These are phyloP conservation scores for Meles meles DNA, from an alignment of 2,113 vertebrate genomes.

Conservation along the genomic window DNA sequence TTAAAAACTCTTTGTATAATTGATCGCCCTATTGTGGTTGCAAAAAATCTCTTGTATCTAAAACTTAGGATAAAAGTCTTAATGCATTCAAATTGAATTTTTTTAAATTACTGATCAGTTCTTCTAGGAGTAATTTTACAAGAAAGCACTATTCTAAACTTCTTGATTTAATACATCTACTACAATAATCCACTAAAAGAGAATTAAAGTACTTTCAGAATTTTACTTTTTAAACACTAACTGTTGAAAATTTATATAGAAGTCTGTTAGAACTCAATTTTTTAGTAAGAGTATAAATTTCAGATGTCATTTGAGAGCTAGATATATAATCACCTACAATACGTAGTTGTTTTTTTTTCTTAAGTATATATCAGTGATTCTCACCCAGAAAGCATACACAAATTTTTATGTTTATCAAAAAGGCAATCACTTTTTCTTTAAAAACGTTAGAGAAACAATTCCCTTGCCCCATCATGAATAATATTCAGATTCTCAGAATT, in stretches of 20 bases:
- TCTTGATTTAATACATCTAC: slow-evolving; percentile 31
- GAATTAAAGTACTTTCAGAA: slow-evolving; percentile 22
- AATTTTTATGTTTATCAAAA: slow-evolving; percentile 19
- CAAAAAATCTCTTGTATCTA: slow-evolving; percentile 63
- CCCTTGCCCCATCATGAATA: neutral
- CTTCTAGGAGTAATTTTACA: slow-evolving; percentile 44
- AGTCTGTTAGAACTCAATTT: slow-evolving; percentile 12
- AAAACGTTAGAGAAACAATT: neutral
- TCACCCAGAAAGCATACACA: neutral
- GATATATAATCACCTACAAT: neutral
- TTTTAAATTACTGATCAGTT: slow-evolving; percentile 59
- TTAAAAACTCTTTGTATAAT: slow-evolving; percentile 81
- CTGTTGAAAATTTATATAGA: neutral
- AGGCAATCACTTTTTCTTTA: neutral
- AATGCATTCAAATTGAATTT: slow-evolving; percentile 70
- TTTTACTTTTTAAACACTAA: slow-evolving; percentile 40
- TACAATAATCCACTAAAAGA: slow-evolving; percentile 29
- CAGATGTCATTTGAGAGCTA: slow-evolving; percentile 49
- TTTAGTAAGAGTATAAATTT: slow-evolving; percentile 23
- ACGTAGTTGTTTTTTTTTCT: neutral
- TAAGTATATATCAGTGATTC: neutral
- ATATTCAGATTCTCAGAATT: neutral
- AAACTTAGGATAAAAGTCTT: slow-evolving; percentile 70
- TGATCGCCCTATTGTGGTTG: slow-evolving; percentile 72
- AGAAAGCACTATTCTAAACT: slow-evolving; percentile 37